Evolutionary conservation across 2,113 vertebrate species (phyloP).

Genomic region (Ctenodactylus gundi): DNA sequence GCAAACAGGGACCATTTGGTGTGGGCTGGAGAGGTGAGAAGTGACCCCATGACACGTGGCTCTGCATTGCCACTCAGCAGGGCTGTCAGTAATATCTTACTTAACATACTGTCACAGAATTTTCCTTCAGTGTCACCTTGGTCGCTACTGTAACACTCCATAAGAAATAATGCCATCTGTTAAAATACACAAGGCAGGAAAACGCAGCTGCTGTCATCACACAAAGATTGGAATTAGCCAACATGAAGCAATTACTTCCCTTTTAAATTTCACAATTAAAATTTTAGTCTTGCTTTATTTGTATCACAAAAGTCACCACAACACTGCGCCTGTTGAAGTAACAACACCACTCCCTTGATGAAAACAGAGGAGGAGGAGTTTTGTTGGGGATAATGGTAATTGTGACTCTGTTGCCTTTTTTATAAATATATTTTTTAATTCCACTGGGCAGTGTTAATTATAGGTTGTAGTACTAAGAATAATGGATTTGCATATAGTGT

Average conservation of each 20-base stretch:
- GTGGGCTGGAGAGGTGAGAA: slow-evolving; percentile 50
- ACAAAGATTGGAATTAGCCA: slow-evolving; percentile 85
- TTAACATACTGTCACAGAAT: slow-evolving; percentile 84
- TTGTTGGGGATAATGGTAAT: slow-evolving; percentile 61
- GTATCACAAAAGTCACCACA: slow-evolving; percentile 74
- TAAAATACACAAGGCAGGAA: slow-evolving; percentile 80
- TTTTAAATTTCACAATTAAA: slow-evolving; percentile 82
- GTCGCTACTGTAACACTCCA: slow-evolving; percentile 84
- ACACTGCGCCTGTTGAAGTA: slow-evolving; percentile 64
- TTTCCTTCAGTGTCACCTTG: slow-evolving; percentile 85
- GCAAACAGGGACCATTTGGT: slow-evolving; percentile 78
- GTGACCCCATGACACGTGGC: slow-evolving; percentile 61
- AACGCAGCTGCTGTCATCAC: slow-evolving; percentile 84
- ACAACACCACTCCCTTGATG: slow-evolving; percentile 65
- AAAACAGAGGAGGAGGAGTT: slow-evolving; percentile 74
- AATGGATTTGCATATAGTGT: slow-evolving; percentile 24
- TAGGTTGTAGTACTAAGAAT: slow-evolving; percentile 56
- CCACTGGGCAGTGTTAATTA: slow-evolving; percentile 55
- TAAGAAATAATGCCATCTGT: slow-evolving; percentile 89
- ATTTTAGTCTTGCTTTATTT: slow-evolving; percentile 80
- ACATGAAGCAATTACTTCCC: slow-evolving; percentile 79
- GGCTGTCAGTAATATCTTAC: slow-evolving; percentile 85
- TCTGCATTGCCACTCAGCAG: slow-evolving; percentile 76
- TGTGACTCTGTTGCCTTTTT: slow-evolving; percentile 67
- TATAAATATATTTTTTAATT: slow-evolving; percentile 61